Conservation (phyloP, 1,140 invertebrate genomes). For the Trinorchestia longiramus region DNA sequence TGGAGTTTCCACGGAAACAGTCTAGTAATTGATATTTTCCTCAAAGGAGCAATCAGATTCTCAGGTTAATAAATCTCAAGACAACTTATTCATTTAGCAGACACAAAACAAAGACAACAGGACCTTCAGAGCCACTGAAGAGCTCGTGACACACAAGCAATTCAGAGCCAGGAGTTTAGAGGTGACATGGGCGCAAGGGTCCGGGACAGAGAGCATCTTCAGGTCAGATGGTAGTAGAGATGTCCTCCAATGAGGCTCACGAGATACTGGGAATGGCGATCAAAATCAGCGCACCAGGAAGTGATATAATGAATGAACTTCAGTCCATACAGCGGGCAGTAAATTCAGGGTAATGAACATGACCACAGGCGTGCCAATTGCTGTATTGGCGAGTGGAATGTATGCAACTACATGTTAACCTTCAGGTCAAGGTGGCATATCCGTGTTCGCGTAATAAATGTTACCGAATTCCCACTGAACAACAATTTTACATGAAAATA, state of each 20-base stretch:
- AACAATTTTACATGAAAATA: too few relatives aligned
- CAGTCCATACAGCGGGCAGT: background rate
- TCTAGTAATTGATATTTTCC: background rate
- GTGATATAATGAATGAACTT: background rate
- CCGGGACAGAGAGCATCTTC: slow-evolving; percentile 24
- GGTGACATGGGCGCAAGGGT: background rate
- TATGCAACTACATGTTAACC: background rate
- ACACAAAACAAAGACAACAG: background rate
- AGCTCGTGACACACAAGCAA: background rate
- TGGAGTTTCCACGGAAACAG: too few relatives aligned
- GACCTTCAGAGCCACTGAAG: background rate
- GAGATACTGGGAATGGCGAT: slow-evolving; percentile 2
- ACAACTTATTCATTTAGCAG: background rate
- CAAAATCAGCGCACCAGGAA: background rate
- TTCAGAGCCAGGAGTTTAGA: background rate
- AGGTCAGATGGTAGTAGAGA: background rate
- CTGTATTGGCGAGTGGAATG: background rate
- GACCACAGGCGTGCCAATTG: background rate
- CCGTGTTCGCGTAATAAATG: background rate
- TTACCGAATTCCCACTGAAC: background rate
- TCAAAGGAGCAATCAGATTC: too few relatives aligned
- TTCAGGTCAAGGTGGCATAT: background rate
- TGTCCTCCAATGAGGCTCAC: slow-evolving; percentile 7
- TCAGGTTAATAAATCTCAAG: background rate
- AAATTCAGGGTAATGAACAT: background rate